Conservation (phyloP, 2,888 invertebrate species). For the Linyphia triangularis region DNA sequence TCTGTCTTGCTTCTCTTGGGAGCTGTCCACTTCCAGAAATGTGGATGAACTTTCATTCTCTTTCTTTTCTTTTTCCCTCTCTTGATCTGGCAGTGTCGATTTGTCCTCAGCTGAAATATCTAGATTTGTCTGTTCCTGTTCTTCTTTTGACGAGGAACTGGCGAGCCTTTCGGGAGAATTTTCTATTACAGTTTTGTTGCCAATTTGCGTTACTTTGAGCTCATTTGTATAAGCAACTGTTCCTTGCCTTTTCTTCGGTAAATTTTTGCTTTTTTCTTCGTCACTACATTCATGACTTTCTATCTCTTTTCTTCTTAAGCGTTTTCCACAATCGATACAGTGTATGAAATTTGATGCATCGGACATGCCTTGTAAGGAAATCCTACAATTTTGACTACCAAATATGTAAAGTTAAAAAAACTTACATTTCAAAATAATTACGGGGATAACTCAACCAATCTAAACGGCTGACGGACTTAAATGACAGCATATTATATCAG, state of each 20-base stretch:
- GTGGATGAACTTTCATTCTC: neutral
- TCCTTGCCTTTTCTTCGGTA: neutral
- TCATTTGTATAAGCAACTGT: neutral
- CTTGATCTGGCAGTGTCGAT: neutral
- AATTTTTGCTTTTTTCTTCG: neutral
- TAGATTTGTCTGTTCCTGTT: neutral
- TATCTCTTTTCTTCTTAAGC: neutral
- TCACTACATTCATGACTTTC: slow-evolving; percentile 15
- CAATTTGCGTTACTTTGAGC: neutral
- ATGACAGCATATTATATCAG: too few relatives aligned
- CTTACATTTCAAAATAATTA: too few relatives aligned
- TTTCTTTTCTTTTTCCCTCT: neutral
- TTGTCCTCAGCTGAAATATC: too few relatives aligned
- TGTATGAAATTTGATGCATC: neutral
- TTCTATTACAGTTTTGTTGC: neutral
- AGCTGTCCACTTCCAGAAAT: neutral
- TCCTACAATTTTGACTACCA: too few relatives aligned
- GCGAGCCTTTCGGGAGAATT: too few relatives aligned
- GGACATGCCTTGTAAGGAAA: neutral
- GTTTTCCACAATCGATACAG: slow-evolving; percentile 27
- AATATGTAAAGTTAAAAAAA: too few relatives aligned
- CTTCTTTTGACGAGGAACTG: too few relatives aligned
- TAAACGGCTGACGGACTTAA: too few relatives aligned
- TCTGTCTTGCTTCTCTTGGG: neutral
- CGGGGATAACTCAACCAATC: too few relatives aligned